Conservation (phyloP, 1,140 invertebrate genomes). For the Listronotus oregonensis region DNA sequence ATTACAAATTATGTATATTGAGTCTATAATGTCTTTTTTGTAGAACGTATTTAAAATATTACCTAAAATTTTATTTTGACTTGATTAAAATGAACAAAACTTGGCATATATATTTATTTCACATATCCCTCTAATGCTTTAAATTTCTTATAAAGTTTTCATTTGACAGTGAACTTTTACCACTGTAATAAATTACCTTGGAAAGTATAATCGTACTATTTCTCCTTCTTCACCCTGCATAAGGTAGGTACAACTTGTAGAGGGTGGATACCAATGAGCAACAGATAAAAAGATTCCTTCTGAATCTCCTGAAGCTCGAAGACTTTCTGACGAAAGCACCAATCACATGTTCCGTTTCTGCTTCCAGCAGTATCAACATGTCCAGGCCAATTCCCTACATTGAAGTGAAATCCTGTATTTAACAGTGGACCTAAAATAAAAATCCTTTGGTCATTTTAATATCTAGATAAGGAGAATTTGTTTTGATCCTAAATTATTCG, state of each 20-base stretch:
- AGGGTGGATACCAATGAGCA: conserved; percentile 89
- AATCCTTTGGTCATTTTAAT: conserved; percentile 6
- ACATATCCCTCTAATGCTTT: no score
- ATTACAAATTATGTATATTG: no score
- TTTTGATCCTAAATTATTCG: not conserved
- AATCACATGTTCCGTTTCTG: conserved; percentile 83
- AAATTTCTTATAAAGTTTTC: no score
- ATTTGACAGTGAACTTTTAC: no score
- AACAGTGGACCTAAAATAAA: conserved; percentile 72
- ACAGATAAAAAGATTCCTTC: conserved; percentile 89
- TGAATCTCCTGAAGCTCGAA: conserved; percentile 73
- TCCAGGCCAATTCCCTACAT: conserved; percentile 90
- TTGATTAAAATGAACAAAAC: no score
- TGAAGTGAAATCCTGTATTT: conserved; percentile 91
- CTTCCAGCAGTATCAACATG: conserved; percentile 85
- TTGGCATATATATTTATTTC: no score
- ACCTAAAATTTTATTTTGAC: no score
- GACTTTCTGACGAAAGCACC: conserved; percentile 81
- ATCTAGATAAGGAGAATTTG: conserved; percentile 1
- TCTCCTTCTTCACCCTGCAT: conserved; percentile 83
- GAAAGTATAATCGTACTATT: conserved; percentile 85
- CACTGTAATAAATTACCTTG: conserved; percentile 62
- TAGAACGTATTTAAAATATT: no score
- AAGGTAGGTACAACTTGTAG: conserved; percentile 87
- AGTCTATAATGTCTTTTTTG: no score